phyloP scores from a whole-genome alignment of 2,888 invertebrate genomes.

The Platerodrilus igneus region DNA sequence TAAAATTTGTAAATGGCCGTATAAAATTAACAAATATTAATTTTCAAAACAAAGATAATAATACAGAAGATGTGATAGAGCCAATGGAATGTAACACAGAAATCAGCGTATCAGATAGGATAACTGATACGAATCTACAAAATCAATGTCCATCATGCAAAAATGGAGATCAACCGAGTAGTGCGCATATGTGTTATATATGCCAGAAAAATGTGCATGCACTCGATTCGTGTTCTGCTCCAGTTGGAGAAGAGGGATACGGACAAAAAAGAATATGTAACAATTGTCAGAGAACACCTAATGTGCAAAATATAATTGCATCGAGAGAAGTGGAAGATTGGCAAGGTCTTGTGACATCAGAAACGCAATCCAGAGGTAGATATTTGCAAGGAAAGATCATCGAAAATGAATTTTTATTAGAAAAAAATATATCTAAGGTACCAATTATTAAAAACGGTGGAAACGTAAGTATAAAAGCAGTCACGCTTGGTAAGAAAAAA shows the following conservation, averaged over 20 bases:
- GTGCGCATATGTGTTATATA: constrained; percentile 9
- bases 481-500: background rate
- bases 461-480: background rate
- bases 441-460: constrained; percentile 6
- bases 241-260: constrained; percentile 11
- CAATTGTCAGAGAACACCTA: background rate
- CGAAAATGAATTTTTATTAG: background rate
- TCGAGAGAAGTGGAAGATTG: constrained; percentile 7
- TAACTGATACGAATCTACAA: too few species aligned
- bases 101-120: background rate
- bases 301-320: background rate
- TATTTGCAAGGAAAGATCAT: background rate
- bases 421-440: background rate
- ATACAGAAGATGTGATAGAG: background rate
- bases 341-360: background rate
- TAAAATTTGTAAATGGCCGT: constrained; percentile 6
- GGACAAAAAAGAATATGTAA: constrained; percentile 2
- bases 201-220: constrained; percentile 9
- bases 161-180: constrained; percentile 6
- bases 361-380: background rate
- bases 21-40: constrained; percentile 6
- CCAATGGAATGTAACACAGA: background rate
- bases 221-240: constrained; percentile 5
- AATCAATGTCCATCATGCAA: constrained; percentile 6
- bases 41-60: background rate